Percentiles rank a stretch among this genome's conserved stretches.
Evolutionary conservation across 2,888 invertebrate genomes (phyloP).

Genomic region (Tenthredo scrophulariae): DNA sequence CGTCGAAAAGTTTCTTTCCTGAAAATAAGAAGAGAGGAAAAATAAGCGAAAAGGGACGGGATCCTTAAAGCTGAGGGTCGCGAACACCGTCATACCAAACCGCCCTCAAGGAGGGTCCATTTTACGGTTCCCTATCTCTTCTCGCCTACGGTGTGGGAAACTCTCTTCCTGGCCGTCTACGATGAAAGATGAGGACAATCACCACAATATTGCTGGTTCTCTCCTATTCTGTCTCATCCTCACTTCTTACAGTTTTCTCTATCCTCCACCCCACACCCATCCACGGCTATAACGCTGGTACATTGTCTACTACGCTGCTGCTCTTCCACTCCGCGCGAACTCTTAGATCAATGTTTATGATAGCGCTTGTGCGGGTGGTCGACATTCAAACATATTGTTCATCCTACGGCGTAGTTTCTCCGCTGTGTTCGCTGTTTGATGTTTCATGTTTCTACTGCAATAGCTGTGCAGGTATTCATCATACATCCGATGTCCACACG

Average conservation of each 20-base stretch:
- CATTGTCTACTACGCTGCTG: slow-evolving; percentile 37
- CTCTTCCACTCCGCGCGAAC: slow-evolving; percentile 32
- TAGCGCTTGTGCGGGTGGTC: slow-evolving; percentile 61
- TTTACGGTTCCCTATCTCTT: slow-evolving; percentile 26
- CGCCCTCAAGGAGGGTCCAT: slow-evolving; percentile 36
- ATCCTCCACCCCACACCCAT: background rate
- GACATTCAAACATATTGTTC: slow-evolving; percentile 62
- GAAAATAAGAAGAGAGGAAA: background rate
- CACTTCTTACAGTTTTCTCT: background rate
- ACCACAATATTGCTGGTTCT: slow-evolving; percentile 54
- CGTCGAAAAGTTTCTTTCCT: slow-evolving; percentile 2
- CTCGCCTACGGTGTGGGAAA: slow-evolving; percentile 37
- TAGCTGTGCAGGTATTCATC: background rate
- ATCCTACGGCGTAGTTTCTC: background rate
- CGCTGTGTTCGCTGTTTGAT: background rate
- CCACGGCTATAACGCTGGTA: slow-evolving; percentile 20
- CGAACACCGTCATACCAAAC: background rate
- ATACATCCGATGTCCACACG: background rate
- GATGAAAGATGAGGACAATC: slow-evolving; percentile 67
- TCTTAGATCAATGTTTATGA: slow-evolving; percentile 68
- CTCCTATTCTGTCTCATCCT: background rate
- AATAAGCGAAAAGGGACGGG: background rate
- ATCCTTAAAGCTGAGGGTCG: slow-evolving; percentile 22
- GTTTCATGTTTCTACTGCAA: background rate
- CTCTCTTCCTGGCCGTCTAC: slow-evolving; percentile 44